Percentiles rank a stretch among this genome's conserved stretches.
Evolutionary conservation across 64 coral and sea anemone genomes (phyloP).

Genomic region (Acropora yongei): DNA sequence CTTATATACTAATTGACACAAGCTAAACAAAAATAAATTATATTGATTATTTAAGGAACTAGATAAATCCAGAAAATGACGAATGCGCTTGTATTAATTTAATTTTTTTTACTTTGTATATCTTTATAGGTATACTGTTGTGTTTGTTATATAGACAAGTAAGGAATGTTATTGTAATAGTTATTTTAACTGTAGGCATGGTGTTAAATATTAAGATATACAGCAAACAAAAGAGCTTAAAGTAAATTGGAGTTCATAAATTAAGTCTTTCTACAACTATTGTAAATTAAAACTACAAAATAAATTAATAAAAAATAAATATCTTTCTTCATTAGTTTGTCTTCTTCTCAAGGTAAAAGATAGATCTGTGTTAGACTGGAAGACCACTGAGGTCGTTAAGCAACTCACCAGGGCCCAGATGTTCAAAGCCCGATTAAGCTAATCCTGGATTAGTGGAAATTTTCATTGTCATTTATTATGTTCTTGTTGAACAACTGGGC

Average conservation of each 20-base stretch:
- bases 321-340: constrained; percentile 13
- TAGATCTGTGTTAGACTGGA: constrained; percentile 30
- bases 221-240: too few relatives aligned
- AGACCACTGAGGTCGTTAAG: constrained; percentile 9
- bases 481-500: too few relatives aligned
- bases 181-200: too few relatives aligned
- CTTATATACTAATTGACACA: background rate
- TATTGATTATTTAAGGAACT: background rate
- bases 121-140: background rate
- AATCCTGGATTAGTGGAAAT: too few relatives aligned
- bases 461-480: too few relatives aligned
- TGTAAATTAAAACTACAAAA: too few relatives aligned
- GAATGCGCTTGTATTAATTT: background rate
- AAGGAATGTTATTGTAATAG: background rate
- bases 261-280: too few relatives aligned
- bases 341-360: constrained; percentile 35
- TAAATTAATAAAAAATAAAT: too few relatives aligned
- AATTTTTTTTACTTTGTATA: background rate
- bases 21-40: background rate
- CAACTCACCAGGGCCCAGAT: background rate
- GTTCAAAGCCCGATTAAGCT: too few relatives aligned
- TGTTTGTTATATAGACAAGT: background rate
- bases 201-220: too few relatives aligned
- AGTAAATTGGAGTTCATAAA: too few relatives aligned
- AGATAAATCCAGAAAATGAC: background rate